Conservation (phyloP, 2,797 vertebrate species). For the Ataeniobius toweri region DNA sequence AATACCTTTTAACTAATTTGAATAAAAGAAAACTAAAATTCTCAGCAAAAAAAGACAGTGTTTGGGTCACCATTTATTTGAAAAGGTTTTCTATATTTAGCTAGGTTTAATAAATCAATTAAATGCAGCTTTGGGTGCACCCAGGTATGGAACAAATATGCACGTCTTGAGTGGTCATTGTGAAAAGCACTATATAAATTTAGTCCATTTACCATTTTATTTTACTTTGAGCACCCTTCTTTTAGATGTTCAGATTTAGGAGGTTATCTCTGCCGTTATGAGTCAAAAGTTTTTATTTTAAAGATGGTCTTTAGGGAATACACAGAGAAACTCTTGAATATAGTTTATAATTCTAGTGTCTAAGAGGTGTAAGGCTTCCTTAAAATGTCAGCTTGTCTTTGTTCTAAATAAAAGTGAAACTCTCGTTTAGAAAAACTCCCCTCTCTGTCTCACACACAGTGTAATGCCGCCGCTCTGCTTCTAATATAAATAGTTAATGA, state of each 20-base stretch:
- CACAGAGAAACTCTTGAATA: background rate
- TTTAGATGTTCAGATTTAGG: background rate
- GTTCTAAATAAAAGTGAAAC: background rate
- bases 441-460: background rate
- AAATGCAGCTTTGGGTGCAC: too few relatives aligned
- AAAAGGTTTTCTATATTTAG: too few relatives aligned
- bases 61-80: too few relatives aligned
- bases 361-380: background rate
- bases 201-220: too few relatives aligned
- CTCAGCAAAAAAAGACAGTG: too few relatives aligned
- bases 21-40: too few relatives aligned
- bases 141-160: too few relatives aligned
- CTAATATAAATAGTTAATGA: background rate
- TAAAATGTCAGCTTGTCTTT: background rate
- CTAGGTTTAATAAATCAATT: too few relatives aligned
- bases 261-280: background rate
- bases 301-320: background rate
- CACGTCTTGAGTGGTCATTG: too few relatives aligned
- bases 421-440: background rate
- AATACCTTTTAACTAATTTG: too few relatives aligned
- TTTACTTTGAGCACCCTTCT: too few relatives aligned
- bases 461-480: background rate
- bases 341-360: background rate
- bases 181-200: too few relatives aligned
- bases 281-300: background rate